Base-by-base conservation (phyloP, 64 coral and sea anemone species). In the Actinia tenebrosa region DNA sequence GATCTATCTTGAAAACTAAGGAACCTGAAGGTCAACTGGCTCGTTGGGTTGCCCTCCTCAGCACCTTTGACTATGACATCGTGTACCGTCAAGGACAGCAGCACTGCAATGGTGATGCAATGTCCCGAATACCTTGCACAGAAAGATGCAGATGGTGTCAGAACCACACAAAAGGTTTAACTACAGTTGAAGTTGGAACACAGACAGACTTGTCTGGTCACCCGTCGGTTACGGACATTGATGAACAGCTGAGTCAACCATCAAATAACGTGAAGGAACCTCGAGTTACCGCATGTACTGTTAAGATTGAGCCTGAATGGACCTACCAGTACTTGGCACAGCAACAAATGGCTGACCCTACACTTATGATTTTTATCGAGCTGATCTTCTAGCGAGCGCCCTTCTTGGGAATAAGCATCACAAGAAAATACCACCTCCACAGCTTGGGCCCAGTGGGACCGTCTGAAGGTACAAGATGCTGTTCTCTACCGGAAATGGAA, bases 11-110 rank as follows among this genome's bases (percentile, higher is more conserved):
- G 0, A 88, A 62, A 71, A 60, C 47, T 53, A 88, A 79, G 17
- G 59, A 88, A 37, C 86, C 86, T 4, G 75, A 88, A 69, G 56
- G 83, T 20, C 83, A 85, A n/a, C 83, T 85, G 15, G 83, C 83
- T 2, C 60, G 83, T 6, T 85, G 56, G 83, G 53, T 91, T 14
- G 71, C 56, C 52, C 1, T 14, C 86, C 60, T 86, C 71, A n/a
- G 84, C 52, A 78, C 82, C 37, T 86, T 68, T 62, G 53, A 91
- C 43, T 90, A 84, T 60, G 23, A 27, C 16, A 90, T 90, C 44
- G 63, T 77, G 19, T 81, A 90, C 64, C 82, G 82, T 7, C 19
- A 45, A 83, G 81, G 81, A 23, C 19, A n/a, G 19, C 22, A 54
- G 43, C 79, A 82, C 43, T 8, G 43, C 3, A 82, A 82, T 82